Evolutionary conservation across 1,140 invertebrate genomes (phyloP), one percentile per base, ranked within the genome.

Genomic region (Brachystomella parvula): DNA sequence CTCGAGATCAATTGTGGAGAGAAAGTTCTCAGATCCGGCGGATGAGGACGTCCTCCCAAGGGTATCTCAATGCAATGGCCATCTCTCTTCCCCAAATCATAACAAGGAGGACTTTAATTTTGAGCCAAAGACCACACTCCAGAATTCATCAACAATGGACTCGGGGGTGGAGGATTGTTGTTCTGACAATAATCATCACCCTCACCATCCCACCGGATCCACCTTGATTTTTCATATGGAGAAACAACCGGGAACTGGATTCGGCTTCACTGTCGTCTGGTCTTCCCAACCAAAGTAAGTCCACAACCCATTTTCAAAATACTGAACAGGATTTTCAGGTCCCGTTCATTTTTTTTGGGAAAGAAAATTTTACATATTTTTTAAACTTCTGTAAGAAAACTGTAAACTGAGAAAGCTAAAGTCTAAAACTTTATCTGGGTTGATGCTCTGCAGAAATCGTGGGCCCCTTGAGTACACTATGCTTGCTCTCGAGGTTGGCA

Each of bases 201-300:
- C 6, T 39, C 6, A 6, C 35, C 6, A 19, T 39, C 35, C 44
- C 2, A 19, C 56, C n/a, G 71, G 71, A 19, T 31, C 17, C n/a
- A 57, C 65, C 30, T 62, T 67, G 26, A 15, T 21, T 1, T 65
- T 72, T 21, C 47, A 31, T 12, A 69, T 72, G 67, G 53, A 39
- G 15, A 72, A 69, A 47, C 53, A 35, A 0, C 58, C 65, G 17
- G 61, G 49, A n/a, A 15, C 33, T 1, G 71, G 71, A 3, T 70
- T 66, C 35, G 71, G 71, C 12, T 73, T 73, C 62, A 68, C 59
- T 29, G 71, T 73, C 39, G 66, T 70, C 28, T 73, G 71, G 71
- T 65, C 70, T 24, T 69, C 66, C 12, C 71, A 68, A 30, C 71
- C 71, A 24, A 63, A 68, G 71, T 70, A 73, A 67, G 21, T 6